phyloP scores from a whole-genome alignment of 2,888 invertebrate genomes.

The Apodemia duryi region DNA sequence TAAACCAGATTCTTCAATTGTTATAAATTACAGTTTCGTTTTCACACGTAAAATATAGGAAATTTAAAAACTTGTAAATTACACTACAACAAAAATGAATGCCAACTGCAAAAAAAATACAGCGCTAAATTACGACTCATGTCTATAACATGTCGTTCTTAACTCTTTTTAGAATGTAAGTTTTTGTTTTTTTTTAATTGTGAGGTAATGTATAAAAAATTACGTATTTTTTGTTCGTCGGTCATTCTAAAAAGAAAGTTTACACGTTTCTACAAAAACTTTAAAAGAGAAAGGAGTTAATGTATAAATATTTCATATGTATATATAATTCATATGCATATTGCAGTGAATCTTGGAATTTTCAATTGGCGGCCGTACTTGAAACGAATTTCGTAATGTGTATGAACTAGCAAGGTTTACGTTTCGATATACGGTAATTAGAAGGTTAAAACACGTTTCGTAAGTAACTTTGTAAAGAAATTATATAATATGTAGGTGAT shows the following conservation, averaged over 20 bases:
- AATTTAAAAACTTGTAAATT: background rate
- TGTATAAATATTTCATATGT: constrained; percentile 1
- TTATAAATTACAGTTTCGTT: constrained; percentile 43
- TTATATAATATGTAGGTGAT: constrained; percentile 13
- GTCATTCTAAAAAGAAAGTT: constrained; percentile 5
- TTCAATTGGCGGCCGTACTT: constrained; percentile 12
- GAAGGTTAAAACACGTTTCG: constrained; percentile 5
- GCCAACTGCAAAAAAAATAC: no score
- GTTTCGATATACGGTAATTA: constrained; percentile 10
- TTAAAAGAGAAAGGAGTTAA: constrained; percentile 10
- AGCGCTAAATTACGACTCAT: no score
- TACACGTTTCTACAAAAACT: background rate
- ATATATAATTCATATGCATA: background rate
- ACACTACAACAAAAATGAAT: background rate
- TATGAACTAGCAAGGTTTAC: constrained; percentile 6
- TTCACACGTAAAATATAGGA: constrained; percentile 11
- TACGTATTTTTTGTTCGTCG: background rate
- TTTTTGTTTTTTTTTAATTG: background rate
- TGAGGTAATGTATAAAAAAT: background rate
- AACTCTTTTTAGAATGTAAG: no score
- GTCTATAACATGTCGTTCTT: no score
- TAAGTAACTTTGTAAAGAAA: constrained; percentile 2
- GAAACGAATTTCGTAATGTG: constrained; percentile 7
- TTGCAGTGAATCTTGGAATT: constrained; percentile 7
- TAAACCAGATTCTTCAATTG: constrained; percentile 64